Conservation (phyloP, 2,797 vertebrate species). For the Serranus cabrilla region DNA sequence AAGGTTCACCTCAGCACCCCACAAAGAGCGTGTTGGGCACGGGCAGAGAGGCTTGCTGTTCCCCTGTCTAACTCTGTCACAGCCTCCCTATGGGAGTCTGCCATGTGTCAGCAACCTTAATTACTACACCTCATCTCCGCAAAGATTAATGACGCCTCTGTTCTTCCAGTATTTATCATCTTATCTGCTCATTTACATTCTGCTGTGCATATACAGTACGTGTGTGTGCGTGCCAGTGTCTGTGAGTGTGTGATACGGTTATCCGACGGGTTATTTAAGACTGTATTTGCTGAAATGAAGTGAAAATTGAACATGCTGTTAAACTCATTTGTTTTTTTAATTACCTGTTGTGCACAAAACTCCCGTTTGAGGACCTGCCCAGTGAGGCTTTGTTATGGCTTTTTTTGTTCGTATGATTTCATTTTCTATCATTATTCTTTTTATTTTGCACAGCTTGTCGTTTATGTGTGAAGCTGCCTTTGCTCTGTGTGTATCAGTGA, state of each 20-base stretch:
- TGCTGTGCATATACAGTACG: conserved; percentile 30
- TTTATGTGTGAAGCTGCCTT: conserved; percentile 20
- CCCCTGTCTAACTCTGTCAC: conserved; percentile 71
- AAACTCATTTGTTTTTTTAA: conserved; percentile 75
- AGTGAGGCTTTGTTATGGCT: conserved; percentile 56
- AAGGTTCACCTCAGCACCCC: conserved; percentile 69
- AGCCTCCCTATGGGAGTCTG: conserved; percentile 70
- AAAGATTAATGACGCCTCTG: conserved; percentile 76
- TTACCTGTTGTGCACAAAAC: conserved; percentile 67
- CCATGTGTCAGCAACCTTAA: conserved; percentile 79
- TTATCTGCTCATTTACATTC: conserved; percentile 71
- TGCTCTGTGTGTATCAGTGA: background rate
- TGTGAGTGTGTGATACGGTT: conserved; percentile 3
- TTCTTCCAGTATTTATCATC: conserved; percentile 67
- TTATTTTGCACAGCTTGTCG: conserved; percentile 36
- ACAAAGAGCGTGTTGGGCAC: conserved; percentile 60
- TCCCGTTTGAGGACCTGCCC: conserved; percentile 48
- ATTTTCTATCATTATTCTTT: conserved; percentile 42
- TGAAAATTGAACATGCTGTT: conserved; percentile 65
- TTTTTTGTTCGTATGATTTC: conserved; percentile 38
- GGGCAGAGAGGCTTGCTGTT: conserved; percentile 65
- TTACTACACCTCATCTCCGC: conserved; percentile 78
- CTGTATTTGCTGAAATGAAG: conserved; percentile 46
- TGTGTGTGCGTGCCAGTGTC: conserved; percentile 10
- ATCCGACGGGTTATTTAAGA: conserved; percentile 26